Evolutionary conservation across 2,797 vertebrate genomes (phyloP), one percentile per base, ranked within the genome.

Genomic region (Peromyscus aztecus): DNA sequence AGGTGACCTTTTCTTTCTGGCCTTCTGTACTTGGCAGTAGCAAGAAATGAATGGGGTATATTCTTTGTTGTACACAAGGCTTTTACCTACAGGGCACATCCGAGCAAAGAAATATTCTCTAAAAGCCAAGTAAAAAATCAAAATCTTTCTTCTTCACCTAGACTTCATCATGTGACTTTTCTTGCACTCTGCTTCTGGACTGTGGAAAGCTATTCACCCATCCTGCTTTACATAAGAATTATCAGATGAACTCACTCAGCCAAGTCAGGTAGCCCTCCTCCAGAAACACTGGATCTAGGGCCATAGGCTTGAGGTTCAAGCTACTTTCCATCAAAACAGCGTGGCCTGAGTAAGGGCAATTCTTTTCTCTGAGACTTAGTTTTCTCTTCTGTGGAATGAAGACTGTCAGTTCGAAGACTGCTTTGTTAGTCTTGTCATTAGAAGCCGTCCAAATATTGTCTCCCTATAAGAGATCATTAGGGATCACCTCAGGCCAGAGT

Each of bases 1-100:
- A 55, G 29, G 63, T 67, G 89, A 96, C 76, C 94, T 94, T 98
- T 98, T 75, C 76, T 95, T 92, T 84, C 29, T 65, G 43, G 75
- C 31, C 9, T 91, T 97, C 55, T 94, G 13, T 82, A 43, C 31
- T 84, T 87, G 69, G 90, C 69, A 93, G 92, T 94, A 80, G 57
- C 49, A 43, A 34, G 43, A 86, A 86, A 61, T 55, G 57, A 92
- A 31, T 52, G 21, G 46, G 65, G 63, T 43, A 0, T 55, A 52
- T 24, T 92, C 63, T 93, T 63, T 67, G 27, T 86, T 46, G 2
- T 49, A 61, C 84, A 71, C 55, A 94, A 90, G 19, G 84, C 13
- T 84, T 97, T 96, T 94, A 85, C 81, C 55, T 95, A 69, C 55
- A 84, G 40, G 59, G 55, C 6, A 65, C 57, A 90, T 83, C 81